Percentiles rank a stretch among this genome's conserved stretches.
These are phyloP conservation scores for Phycodurus eques DNA, from an alignment of 2,113 vertebrate genomes.

Conservation along the genomic window DNA sequence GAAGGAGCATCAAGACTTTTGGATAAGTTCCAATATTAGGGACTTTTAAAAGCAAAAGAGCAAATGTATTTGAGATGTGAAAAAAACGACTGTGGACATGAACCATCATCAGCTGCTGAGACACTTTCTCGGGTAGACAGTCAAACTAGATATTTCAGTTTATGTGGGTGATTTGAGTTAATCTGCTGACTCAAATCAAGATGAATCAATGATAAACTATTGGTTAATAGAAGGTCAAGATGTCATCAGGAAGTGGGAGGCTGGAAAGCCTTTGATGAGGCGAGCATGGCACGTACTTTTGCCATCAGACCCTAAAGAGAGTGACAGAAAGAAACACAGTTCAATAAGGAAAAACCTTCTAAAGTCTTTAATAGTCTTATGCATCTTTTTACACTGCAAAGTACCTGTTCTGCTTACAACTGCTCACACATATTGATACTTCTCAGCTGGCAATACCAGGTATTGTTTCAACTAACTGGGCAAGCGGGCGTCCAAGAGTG, in stretches of 20 bases:
- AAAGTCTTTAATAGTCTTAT: neutral
- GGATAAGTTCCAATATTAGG: conserved; percentile 19
- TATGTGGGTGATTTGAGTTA: neutral
- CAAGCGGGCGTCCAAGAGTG: neutral
- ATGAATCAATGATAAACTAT: conserved; percentile 12
- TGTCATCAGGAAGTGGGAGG: conserved; percentile 82
- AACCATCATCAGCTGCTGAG: conserved; percentile 7
- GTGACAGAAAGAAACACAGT: neutral
- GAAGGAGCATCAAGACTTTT: conserved; percentile 58
- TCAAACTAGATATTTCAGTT: conserved; percentile 14
- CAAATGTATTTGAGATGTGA: neutral
- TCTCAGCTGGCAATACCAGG: too few relatives aligned
- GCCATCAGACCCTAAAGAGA: conserved; percentile 91
- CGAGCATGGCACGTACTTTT: conserved; percentile 98
- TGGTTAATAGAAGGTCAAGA: neutral
- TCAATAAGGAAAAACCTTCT: neutral
- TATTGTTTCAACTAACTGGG: neutral
- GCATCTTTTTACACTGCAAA: neutral
- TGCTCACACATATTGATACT: neutral
- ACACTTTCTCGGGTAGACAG: conserved; percentile 13
- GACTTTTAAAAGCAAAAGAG: conserved; percentile 31
- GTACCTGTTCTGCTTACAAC: neutral
- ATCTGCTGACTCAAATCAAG: neutral
- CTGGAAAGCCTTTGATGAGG: conserved; percentile 91
- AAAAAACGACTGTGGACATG: neutral